Percentiles rank a stretch among this genome's conserved stretches.
Conservation (phyloP, 2,888 invertebrate species). For the Bursaphelenchus okinawaensis region DNA sequence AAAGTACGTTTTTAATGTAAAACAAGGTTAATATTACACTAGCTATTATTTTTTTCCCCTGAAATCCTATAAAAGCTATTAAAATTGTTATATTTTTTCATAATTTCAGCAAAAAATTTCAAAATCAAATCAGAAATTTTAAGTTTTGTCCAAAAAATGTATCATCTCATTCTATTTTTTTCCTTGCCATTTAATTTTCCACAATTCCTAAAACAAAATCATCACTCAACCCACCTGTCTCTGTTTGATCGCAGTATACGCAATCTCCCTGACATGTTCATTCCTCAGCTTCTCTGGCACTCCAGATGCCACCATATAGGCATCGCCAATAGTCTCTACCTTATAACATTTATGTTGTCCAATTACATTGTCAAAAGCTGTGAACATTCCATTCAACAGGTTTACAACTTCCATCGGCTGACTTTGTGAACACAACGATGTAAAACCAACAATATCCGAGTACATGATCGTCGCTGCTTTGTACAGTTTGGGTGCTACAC, state of each 20-base stretch:
- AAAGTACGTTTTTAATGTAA: conserved; percentile 12
- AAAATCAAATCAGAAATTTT: no score
- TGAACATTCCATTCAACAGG: conserved; percentile 49
- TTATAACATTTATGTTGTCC: conserved; percentile 48
- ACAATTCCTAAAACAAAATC: not conserved
- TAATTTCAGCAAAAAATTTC: no score
- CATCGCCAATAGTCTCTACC: conserved; percentile 54
- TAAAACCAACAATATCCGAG: conserved; percentile 56
- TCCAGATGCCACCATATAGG: conserved; percentile 55
- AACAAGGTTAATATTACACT: conserved; percentile 12
- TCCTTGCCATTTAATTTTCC: conserved; percentile 10
- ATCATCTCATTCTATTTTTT: no score
- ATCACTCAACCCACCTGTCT: no score
- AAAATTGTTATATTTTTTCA: no score
- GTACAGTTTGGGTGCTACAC: conserved; percentile 40
- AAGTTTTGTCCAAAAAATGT: no score
- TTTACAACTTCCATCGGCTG: conserved; percentile 53
- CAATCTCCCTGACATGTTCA: conserved; percentile 47
- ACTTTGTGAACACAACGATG: conserved; percentile 50
- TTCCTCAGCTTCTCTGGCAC: conserved; percentile 38
- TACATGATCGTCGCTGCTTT: conserved; percentile 48
- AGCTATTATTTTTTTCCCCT: not conserved
- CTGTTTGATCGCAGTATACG: conserved; percentile 46
- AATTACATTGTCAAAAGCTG: conserved; percentile 50
- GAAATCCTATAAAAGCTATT: not conserved